Percentiles rank a stretch among this genome's conserved stretches.
Evolutionary conservation across 2,797 vertebrate species (phyloP).

Genomic region (Hoplostethus atlanticus): DNA sequence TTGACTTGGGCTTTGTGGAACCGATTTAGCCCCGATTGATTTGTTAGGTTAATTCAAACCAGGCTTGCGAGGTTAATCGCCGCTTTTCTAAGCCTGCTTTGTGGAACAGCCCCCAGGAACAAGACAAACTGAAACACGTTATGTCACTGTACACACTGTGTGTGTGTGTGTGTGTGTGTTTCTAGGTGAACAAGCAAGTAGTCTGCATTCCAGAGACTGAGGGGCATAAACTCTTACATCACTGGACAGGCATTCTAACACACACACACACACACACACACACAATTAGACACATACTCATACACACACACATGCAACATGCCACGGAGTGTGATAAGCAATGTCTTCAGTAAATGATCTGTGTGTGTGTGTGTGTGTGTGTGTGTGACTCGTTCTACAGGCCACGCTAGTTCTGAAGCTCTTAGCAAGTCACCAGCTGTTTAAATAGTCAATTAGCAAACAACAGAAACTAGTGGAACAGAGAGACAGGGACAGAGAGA

Average conservation of each 20-base stretch:
- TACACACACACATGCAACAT: constrained; percentile 1
- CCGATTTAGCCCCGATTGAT: no score
- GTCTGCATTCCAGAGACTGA: constrained; percentile 46
- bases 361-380: no score
- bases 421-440: constrained; percentile 49
- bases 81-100: no score
- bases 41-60: no score
- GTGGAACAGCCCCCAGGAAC: no score
- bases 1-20: no score
- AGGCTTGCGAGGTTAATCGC: no score
- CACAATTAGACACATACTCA: neutral
- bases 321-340: neutral
- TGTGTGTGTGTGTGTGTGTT: constrained; percentile 31
- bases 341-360: neutral
- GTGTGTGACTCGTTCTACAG: constrained; percentile 14
- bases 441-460: constrained; percentile 12
- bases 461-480: no score
- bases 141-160: constrained; percentile 19
- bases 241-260: constrained; percentile 44
- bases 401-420: constrained; percentile 26
- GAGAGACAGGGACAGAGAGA: neutral
- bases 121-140: no score
- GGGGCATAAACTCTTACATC: constrained; percentile 53
- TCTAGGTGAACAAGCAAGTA: constrained; percentile 4
- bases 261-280: constrained; percentile 27